Evolutionary conservation across 2,113 vertebrate species (phyloP), one percentile per base, ranked within the genome.

Genomic region (Microcebus lehilahytsara): DNA sequence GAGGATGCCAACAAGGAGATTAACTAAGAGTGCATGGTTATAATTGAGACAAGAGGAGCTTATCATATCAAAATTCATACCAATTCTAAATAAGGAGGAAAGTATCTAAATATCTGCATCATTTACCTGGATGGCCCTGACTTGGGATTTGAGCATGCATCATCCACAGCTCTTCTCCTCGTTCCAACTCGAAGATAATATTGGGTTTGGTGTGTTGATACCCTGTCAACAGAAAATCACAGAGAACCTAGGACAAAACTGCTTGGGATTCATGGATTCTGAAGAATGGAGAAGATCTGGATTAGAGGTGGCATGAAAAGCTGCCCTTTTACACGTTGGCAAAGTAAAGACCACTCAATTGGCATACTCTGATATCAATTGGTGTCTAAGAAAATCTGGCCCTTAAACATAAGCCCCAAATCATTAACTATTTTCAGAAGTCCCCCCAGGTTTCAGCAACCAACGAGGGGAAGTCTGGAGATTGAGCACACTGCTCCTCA

Each of bases 111-210:
- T 10, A 4, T 71, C 34, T n/a, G 17, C 6, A 11, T 77, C 37
- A 34, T 56, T 80, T 42, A 96, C 81, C 90, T 88, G 32, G 32
- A 49, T 7, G 53, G 67, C 27, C 10, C 34, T 19, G 37, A 51
- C 22, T 20, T 32, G 67, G 46, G 3, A 42, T 64, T 0, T 53
- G 78, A n/a, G 64, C 27, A 40, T 22, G 91, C 19, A 81, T 42
- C 51, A 16, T 60, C 37, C 85, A 86, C 4, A 51, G 66, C 17
- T 96, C 85, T 49, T 88, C 84, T 32, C 51, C 72, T 58, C 86
- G 79, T 51, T 97, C 96, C 75, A 96, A 17, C 37, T 4, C 30
- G 64, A 86, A 46, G 77, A 96, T 69, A 46, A 88, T 9, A 10
- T 46, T 42, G 0, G 96, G 92, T 77, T 93, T 91, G 40, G 34